phyloP scores from a whole-genome alignment of 2,113 vertebrate genomes.

The Pollimyrus isidori region DNA sequence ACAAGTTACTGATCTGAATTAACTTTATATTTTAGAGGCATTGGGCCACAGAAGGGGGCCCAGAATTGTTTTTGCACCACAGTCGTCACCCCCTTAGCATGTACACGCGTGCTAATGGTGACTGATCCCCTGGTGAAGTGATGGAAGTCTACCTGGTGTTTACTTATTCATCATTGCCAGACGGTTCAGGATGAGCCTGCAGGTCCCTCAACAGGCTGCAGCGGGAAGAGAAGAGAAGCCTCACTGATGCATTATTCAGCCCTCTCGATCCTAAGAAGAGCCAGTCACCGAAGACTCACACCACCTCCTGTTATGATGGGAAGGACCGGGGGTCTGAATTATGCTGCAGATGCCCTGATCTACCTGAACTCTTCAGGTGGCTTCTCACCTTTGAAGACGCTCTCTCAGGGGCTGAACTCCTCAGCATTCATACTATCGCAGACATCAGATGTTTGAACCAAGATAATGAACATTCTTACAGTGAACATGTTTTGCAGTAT shows the following conservation, averaged over 20 bases:
- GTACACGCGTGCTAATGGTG: background rate
- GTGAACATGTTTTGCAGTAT: background rate
- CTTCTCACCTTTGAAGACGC: background rate
- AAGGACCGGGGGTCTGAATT: background rate
- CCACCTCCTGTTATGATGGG: background rate
- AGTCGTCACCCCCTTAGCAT: background rate
- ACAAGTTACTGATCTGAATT: background rate
- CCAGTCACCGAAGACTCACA: background rate
- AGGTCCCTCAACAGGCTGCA: slow-evolving; percentile 20
- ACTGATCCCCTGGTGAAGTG: background rate
- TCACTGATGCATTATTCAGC: slow-evolving; percentile 22
- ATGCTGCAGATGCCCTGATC: background rate
- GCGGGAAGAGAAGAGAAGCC: background rate
- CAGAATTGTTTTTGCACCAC: background rate
- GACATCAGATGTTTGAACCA: background rate
- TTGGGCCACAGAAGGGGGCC: background rate
- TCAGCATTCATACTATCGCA: background rate
- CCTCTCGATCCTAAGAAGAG: background rate
- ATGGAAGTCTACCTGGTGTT: slow-evolving; percentile 4
- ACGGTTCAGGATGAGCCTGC: slow-evolving; percentile 15
- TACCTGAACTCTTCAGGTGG: background rate
- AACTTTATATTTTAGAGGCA: background rate
- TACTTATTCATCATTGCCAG: slow-evolving; percentile 27
- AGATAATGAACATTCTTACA: background rate
- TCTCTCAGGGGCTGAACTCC: background rate